Conservation (phyloP, 2,888 invertebrate species). For the Leucophenga maculata region DNA sequence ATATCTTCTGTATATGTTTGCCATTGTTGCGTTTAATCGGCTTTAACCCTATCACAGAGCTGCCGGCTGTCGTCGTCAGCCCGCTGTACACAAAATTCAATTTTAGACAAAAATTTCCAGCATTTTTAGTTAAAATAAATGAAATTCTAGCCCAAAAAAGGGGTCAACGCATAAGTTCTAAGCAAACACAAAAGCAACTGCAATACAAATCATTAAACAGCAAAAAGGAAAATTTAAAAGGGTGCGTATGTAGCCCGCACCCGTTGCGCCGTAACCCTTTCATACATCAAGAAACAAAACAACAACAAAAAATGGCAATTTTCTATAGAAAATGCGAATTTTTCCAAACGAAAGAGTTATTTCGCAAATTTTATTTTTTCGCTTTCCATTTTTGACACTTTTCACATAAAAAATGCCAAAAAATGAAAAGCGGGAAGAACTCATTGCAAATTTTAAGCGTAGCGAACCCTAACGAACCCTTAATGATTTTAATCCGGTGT, state of each 20-base stretch:
- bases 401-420: slow-evolving; percentile 39
- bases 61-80: background rate
- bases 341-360: slow-evolving; percentile 53
- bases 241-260: slow-evolving; percentile 10
- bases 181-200: slow-evolving; percentile 27
- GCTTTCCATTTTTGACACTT: slow-evolving; percentile 49
- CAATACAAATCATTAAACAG: slow-evolving; percentile 35
- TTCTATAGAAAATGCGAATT: slow-evolving; percentile 55
- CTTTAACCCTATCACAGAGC: slow-evolving; percentile 15
- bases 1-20: slow-evolving; percentile 26
- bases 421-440: no score
- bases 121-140: slow-evolving; percentile 57
- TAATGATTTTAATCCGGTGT: slow-evolving; percentile 23
- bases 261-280: slow-evolving; percentile 44
- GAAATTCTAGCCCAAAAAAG: slow-evolving; percentile 46
- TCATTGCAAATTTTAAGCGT: slow-evolving; percentile 19
- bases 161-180: slow-evolving; percentile 17
- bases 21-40: slow-evolving; percentile 18
- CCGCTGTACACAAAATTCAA: slow-evolving; percentile 22
- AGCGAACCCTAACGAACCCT: slow-evolving; percentile 17
- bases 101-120: slow-evolving; percentile 52
- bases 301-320: slow-evolving; percentile 46
- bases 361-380: slow-evolving; percentile 48
- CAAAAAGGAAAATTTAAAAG: slow-evolving; percentile 30
- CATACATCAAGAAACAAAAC: slow-evolving; percentile 30